These are phyloP conservation scores for Pogonomyrmex californicus DNA, from an alignment of 1,140 invertebrate genomes.

Conservation along the genomic window DNA sequence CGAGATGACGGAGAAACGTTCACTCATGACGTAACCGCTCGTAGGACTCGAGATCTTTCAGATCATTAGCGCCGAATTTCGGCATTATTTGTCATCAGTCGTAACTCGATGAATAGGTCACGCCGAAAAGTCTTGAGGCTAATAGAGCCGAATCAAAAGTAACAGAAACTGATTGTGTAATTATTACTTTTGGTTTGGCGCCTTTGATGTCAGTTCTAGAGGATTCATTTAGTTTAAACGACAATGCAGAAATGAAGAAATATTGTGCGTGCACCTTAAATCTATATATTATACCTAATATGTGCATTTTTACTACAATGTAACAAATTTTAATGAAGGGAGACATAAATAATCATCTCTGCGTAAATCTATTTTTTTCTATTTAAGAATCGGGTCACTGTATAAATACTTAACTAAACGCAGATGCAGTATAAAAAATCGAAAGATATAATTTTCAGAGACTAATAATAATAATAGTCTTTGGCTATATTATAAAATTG, in stretches of 20 bases:
- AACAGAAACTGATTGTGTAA: background rate
- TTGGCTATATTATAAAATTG: conserved; percentile 14
- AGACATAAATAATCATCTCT: background rate
- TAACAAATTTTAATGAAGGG: conserved; percentile 6
- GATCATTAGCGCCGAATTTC: background rate
- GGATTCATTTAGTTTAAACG: conserved; percentile 3
- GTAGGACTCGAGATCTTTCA: background rate
- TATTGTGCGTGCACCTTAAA: background rate
- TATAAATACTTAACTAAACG: conserved; percentile 15
- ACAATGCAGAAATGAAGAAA: background rate
- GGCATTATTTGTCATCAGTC: background rate
- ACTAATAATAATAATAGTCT: conserved; percentile 5
- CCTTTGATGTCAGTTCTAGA: background rate
- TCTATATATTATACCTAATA: background rate
- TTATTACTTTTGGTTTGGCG: background rate
- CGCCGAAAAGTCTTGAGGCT: background rate
- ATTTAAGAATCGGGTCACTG: background rate
- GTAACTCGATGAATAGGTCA: conserved; percentile 6
- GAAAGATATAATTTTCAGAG: background rate
- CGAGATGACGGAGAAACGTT: background rate
- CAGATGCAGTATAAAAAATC: conserved; percentile 2
- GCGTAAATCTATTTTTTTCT: conserved; percentile 1
- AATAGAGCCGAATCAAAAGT: background rate
- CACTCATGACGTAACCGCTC: background rate
- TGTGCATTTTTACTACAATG: background rate